These are phyloP conservation scores for Amphipoea oculea DNA, from an alignment of 2,888 invertebrate species.

Conservation along the genomic window DNA sequence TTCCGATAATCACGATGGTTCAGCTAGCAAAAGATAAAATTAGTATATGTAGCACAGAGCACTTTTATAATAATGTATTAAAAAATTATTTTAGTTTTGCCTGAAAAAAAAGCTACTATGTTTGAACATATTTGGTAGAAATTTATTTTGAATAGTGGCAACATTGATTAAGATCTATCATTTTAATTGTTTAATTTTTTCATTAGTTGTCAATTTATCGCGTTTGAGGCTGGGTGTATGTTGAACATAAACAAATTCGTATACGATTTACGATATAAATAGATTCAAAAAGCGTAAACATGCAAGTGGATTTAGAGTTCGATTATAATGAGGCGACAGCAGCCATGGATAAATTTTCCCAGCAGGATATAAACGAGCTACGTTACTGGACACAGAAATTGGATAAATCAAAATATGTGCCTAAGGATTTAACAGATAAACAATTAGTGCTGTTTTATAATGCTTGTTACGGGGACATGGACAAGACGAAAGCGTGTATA, in stretches of 20 bases:
- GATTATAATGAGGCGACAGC: constrained; percentile 84
- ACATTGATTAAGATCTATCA: constrained; percentile 36
- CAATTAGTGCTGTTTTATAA: constrained; percentile 92
- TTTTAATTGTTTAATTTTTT: constrained; percentile 38
- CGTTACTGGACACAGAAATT: constrained; percentile 86
- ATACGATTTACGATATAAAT: constrained; percentile 74
- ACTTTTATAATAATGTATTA: neutral
- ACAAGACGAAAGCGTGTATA: constrained; percentile 91
- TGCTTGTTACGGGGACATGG: constrained; percentile 91
- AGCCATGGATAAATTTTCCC: constrained; percentile 88
- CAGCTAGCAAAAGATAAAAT: neutral
- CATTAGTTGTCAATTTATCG: constrained; percentile 82
- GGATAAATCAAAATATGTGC: constrained; percentile 87
- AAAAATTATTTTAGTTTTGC: neutral
- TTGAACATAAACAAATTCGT: constrained; percentile 69
- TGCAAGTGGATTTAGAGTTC: constrained; percentile 85
- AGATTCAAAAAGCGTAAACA: constrained; percentile 70
- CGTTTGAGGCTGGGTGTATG: constrained; percentile 68
- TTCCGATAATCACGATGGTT: constrained; percentile 35
- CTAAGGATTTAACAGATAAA: constrained; percentile 90
- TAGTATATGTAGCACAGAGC: too few species aligned
- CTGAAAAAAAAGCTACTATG: constrained; percentile 6
- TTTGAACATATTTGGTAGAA: constrained; percentile 56
- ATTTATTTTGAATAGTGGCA: constrained; percentile 30
- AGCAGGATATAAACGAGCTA: constrained; percentile 85